phyloP scores from a whole-genome alignment of 2,113 vertebrate genomes.

The Cromileptes altivelis region DNA sequence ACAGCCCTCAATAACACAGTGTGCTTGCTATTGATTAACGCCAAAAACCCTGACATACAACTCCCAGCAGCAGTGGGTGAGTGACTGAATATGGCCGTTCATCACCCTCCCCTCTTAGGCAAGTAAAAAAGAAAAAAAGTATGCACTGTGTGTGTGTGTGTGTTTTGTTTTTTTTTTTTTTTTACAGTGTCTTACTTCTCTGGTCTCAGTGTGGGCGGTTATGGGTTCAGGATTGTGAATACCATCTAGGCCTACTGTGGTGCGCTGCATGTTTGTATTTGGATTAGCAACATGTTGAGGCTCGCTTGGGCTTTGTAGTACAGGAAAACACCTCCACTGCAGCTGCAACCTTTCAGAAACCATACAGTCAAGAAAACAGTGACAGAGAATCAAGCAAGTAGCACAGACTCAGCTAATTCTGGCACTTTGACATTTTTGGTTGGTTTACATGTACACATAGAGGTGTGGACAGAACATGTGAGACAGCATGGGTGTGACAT shows the following conservation, averaged over 20 bases:
- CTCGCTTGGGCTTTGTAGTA: slow-evolving; percentile 56
- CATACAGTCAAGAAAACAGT: neutral
- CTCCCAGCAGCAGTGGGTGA: slow-evolving; percentile 20
- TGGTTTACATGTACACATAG: neutral
- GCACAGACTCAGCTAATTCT: neutral
- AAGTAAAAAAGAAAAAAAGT: no score
- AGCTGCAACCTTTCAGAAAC: slow-evolving; percentile 21
- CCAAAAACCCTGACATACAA: slow-evolving; percentile 47
- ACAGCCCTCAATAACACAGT: slow-evolving; percentile 57
- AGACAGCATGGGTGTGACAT: neutral
- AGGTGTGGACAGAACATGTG: neutral
- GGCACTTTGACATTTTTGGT: slow-evolving; percentile 1
- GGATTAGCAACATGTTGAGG: slow-evolving; percentile 67
- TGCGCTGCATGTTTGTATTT: slow-evolving; percentile 54
- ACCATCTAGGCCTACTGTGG: slow-evolving; percentile 50
- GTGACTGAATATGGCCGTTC: neutral
- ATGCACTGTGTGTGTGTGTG: no score
- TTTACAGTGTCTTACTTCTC: slow-evolving; percentile 11
- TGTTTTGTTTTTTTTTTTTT: neutral
- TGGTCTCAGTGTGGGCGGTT: slow-evolving; percentile 48
- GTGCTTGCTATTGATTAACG: slow-evolving; percentile 62
- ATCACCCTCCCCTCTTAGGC: neutral
- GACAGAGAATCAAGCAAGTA: neutral
- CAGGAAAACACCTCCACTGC: slow-evolving; percentile 49
- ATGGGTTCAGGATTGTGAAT: slow-evolving; percentile 52